Base-by-base conservation (phyloP, 37 sponge, comb jelly and placozoan genomes). In the Aplysina aerophoba region DNA sequence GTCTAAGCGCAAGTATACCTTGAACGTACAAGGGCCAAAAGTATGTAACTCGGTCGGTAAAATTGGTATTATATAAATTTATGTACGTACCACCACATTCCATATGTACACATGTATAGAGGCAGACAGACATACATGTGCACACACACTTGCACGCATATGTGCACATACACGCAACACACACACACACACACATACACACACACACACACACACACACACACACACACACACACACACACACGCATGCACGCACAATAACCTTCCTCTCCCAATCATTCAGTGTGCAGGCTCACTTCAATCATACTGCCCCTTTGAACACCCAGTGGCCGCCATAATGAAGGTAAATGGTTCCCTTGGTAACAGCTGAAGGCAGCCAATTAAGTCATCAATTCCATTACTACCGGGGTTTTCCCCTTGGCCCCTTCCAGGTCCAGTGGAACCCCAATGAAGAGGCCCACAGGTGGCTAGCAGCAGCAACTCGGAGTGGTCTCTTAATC, bases 141-240 rank as follows among this genome's bases (percentile, higher is more conserved):
- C n/a, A n/a, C n/a, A n/a, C n/a, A n/a, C n/a, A n/a, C n/a, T n/a
- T n/a, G n/a, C n/a, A n/a, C n/a, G n/a, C n/a, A n/a, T n/a, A n/a
- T n/a, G n/a, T n/a, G n/a, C n/a, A n/a, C n/a, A n/a, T n/a, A n/a
- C n/a, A n/a, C n/a, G n/a, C n/a, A n/a, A n/a, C n/a, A n/a, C n/a
- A n/a, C n/a, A n/a, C n/a, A n/a, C n/a, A n/a, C n/a, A 50, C 11
- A 56, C 57, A 55, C 28, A 69, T 35, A 69, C 34, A 6, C 71
- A 69, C 71, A 69, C 71, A 69, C 71, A 69, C 71, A 69, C 71
- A 69, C 33, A 27, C 71, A 69, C 15, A 75, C 54, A 53, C 50
- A 75, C 24, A 53, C 15, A 40, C 54, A 50, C 54, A 44, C 8
- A 44, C 8, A 8, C 50, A 44, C 50, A 44, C 50, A 44, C 50